Percentiles rank a stretch among this genome's conserved stretches.
Conservation (phyloP, 2,113 vertebrate species). For the Indicator indicator region DNA sequence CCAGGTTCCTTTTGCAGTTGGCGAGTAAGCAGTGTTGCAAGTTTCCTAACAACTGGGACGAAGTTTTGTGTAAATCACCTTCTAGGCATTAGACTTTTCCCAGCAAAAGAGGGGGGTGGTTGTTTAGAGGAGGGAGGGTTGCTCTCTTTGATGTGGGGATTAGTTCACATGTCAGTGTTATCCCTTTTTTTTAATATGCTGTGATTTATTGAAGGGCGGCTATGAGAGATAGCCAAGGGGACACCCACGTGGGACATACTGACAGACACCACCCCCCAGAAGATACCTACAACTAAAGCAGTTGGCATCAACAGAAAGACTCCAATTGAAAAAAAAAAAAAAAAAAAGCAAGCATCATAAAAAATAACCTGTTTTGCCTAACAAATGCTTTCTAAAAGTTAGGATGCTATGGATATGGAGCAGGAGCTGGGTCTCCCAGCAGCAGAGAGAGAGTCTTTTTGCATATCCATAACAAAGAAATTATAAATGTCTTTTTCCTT, state of each 20-base stretch:
- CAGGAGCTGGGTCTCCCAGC: conserved; percentile 25
- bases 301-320: conserved; percentile 38
- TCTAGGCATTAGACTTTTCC: conserved; percentile 69
- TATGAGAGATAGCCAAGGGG: conserved; percentile 47
- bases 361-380: conserved; percentile 57
- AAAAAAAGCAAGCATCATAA: not conserved
- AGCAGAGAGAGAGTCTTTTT: not conserved
- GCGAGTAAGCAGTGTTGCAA: not conserved
- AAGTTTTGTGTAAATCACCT: conserved; percentile 56
- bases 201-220: conserved; percentile 47
- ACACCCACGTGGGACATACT: conserved; percentile 42
- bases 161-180: conserved; percentile 70
- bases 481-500: not conserved
- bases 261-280: conserved; percentile 33
- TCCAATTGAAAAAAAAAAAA: not conserved
- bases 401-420: conserved; percentile 1
- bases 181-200: conserved; percentile 55
- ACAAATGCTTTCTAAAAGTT: conserved; percentile 53
- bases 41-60: conserved; percentile 46
- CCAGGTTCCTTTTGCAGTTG: conserved; percentile 38
- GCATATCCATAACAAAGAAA: not conserved
- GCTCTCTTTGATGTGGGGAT: conserved; percentile 68
- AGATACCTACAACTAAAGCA: conserved; percentile 6
- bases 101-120: conserved; percentile 49
- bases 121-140: conserved; percentile 25